Evolutionary conservation across 2,888 invertebrate genomes (phyloP), one percentile per base, ranked within the genome.

Genomic region (Plebejus argus): DNA sequence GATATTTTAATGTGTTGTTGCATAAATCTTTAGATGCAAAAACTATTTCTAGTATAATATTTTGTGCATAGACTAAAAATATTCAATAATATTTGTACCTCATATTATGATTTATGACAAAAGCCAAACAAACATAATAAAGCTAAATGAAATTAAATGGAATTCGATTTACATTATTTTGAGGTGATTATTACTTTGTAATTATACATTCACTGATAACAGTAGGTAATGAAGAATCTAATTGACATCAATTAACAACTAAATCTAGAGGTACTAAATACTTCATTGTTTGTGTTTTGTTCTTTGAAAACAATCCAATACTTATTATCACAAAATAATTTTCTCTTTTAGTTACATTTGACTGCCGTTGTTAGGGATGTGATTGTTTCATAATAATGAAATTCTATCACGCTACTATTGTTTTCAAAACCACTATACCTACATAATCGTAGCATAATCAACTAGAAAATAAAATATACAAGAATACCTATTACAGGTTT

Each of bases 371-470:
- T 61, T 23, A 28, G 61, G 20, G 23, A 23, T 66, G 12, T 28
- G 61, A 66, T 28, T 66, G 28, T 66, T 66, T 66, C 28, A 23
- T 66, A 12, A 66, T 61, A 66, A 66, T 28, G 28, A 66, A 66
- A 66, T 66, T 23, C 23, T 12, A 66, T 66, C 23, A 66, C 28
- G 61, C 28, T 66, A 66, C 23, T 66, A 66, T 28, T 66, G 61
- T 66, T 66, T 23, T 15, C 12, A 28, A 23, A 23, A 66, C 28
- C 4, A 66, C 61, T 66, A n/a, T 58, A 61, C 20, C n/a, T n/a
- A 28, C 28, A 23, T 66, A 23, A 66, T 28, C 28, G 10, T 28
- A 28, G 8, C 20, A 4, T 12, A 66, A 8, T 23, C 23, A 23
- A 66, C 23, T 66, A 66, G 8, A 66, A 10, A 66, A 61, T 61